A percentile compares a stretch with the other conserved stretches of the same genome.
Evolutionary conservation across 2,797 vertebrate species (phyloP).

Genomic region (Rhinichthys osculus): DNA sequence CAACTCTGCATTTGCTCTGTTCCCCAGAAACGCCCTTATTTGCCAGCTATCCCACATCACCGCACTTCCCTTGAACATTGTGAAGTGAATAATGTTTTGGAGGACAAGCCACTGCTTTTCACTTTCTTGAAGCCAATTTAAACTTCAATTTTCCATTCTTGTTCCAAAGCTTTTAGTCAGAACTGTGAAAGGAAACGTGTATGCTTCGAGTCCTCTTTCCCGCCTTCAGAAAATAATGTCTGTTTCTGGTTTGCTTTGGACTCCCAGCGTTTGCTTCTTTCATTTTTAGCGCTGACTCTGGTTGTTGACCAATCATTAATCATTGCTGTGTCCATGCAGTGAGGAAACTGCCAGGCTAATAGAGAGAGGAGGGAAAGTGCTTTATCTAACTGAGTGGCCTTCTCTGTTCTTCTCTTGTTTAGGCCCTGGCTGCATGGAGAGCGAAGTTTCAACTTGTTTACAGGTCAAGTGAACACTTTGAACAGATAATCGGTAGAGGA

Average conservation of each 20-base stretch:
- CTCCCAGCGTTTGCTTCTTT: slow-evolving; percentile 61
- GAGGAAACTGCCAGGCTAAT: slow-evolving; percentile 62
- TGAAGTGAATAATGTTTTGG: slow-evolving; percentile 63
- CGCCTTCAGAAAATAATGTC: slow-evolving; percentile 63
- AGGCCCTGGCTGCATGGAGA: slow-evolving; percentile 35
- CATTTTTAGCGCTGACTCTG: slow-evolving; percentile 59
- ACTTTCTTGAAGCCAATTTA: slow-evolving; percentile 69
- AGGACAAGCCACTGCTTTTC: slow-evolving; percentile 64
- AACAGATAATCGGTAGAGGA: slow-evolving; percentile 46
- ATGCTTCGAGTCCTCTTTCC: slow-evolving; percentile 62
- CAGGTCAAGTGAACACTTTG: slow-evolving; percentile 40
- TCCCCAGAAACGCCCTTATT: slow-evolving; percentile 30
- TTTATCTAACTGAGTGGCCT: slow-evolving; percentile 51
- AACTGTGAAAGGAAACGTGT: slow-evolving; percentile 24
- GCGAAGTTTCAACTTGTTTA: slow-evolving; percentile 54
- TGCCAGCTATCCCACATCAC: slow-evolving; percentile 26
- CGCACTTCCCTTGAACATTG: slow-evolving; percentile 53
- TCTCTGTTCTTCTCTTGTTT: slow-evolving; percentile 49
- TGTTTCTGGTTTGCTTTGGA: slow-evolving; percentile 63
- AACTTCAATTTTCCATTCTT: slow-evolving; percentile 63
- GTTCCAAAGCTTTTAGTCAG: slow-evolving; percentile 24
- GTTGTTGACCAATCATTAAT: slow-evolving; percentile 67
- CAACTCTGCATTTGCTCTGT: neutral
- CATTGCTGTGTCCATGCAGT: slow-evolving; percentile 49
- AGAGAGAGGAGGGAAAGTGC: slow-evolving; percentile 55